A percentile compares a stretch with the other conserved stretches of the same genome.
phyloP scores from a whole-genome alignment of 2,797 vertebrate species.

The Momotus momota region DNA sequence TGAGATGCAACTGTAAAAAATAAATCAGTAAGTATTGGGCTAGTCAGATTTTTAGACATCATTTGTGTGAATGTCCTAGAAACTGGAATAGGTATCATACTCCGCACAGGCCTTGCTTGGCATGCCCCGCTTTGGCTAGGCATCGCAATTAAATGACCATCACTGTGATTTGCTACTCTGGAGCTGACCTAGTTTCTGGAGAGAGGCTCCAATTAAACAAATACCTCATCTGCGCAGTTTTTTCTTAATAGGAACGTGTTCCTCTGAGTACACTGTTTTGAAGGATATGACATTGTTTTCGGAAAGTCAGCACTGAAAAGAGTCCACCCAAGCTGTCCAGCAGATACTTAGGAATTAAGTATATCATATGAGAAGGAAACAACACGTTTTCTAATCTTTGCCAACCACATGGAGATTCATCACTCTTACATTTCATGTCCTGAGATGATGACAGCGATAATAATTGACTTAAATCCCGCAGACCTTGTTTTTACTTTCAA shows the following conservation, averaged over 20 bases:
- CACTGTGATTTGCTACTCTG: neutral
- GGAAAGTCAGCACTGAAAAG: conserved; percentile 1
- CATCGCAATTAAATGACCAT: neutral
- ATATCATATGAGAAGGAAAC: conserved; percentile 52
- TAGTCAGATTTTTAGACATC: neutral
- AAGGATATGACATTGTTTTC: neutral
- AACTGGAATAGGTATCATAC: neutral
- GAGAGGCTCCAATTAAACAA: neutral
- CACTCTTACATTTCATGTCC: neutral
- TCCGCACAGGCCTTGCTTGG: neutral
- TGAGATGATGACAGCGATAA: neutral
- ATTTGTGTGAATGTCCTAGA: neutral
- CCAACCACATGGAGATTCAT: neutral
- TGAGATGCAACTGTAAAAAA: neutral
- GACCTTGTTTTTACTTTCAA: conserved; percentile 22
- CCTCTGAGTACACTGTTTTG: neutral
- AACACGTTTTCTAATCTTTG: conserved; percentile 29
- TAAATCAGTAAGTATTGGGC: neutral
- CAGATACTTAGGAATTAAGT: conserved; percentile 41
- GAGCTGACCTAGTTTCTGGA: neutral
- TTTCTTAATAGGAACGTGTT: neutral
- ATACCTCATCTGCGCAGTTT: neutral
- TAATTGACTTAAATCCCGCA: conserved; percentile 38
- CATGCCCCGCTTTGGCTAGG: neutral
- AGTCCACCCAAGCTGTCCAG: conserved; percentile 25